Conservation (phyloP, 2,797 vertebrate species). For the Coracias cyanogaster region DNA sequence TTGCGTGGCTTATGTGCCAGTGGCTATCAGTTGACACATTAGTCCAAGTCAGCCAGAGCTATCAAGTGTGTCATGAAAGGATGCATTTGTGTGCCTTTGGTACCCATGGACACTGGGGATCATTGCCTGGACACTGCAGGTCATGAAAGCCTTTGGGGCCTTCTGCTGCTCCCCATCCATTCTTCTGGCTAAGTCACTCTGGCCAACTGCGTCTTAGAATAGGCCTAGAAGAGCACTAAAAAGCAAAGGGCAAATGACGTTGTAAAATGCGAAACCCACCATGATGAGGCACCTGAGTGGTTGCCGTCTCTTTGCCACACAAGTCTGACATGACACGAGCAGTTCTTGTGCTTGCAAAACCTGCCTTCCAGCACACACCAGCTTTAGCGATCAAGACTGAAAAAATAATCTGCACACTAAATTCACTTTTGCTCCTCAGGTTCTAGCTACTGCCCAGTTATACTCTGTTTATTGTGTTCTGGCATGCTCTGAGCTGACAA, state of each 20-base stretch:
- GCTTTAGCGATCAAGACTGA: neutral
- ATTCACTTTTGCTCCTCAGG: neutral
- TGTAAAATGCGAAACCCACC: neutral
- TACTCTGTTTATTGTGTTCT: neutral
- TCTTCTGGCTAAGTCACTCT: neutral
- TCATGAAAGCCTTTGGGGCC: neutral
- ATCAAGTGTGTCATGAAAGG: neutral
- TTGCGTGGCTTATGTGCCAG: neutral
- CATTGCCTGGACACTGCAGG: neutral
- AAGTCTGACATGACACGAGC: fast-evolving
- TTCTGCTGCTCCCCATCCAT: neutral
- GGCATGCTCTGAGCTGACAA: fast-evolving
- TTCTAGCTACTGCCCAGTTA: neutral
- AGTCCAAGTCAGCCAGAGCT: neutral
- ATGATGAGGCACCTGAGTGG: neutral
- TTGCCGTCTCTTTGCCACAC: neutral
- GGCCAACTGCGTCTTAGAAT: neutral
- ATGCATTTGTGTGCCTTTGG: neutral
- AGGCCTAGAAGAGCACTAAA: neutral
- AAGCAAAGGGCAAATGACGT: neutral
- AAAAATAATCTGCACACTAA: neutral
- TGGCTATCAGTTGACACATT: neutral
- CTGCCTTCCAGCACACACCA: neutral
- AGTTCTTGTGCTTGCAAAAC: neutral
- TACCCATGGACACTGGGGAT: neutral